These are phyloP conservation scores for Aplodontia rufa DNA, from an alignment of 2,113 vertebrate genomes.

Conservation along the genomic window DNA sequence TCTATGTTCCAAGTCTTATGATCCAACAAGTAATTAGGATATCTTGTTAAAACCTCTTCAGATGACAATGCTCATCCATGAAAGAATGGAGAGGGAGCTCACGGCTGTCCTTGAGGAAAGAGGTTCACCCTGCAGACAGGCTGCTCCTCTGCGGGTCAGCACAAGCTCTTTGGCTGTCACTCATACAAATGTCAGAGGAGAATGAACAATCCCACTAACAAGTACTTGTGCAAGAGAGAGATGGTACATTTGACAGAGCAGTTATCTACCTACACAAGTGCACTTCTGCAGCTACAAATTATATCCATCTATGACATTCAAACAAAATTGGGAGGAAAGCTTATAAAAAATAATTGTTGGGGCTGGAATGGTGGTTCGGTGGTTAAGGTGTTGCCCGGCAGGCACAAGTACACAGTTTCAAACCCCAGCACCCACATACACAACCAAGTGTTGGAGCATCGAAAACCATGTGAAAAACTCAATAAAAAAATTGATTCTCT, in stretches of 20 bases:
- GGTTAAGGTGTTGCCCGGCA: too few species aligned
- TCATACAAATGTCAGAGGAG: neutral
- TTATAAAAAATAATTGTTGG: too few species aligned
- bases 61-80: neutral
- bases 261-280: neutral
- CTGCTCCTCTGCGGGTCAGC: neutral
- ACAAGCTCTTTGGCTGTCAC: neutral
- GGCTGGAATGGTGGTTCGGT: too few species aligned
- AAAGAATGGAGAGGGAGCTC: neutral
- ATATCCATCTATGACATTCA: neutral
- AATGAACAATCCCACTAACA: neutral
- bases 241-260: neutral
- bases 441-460: too few species aligned
- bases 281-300: neutral
- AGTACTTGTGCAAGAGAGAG: neutral
- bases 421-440: too few species aligned
- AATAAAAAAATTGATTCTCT: too few species aligned
- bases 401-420: too few species aligned
- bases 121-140: neutral
- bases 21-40: too few species aligned
- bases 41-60: neutral
- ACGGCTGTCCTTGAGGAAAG: neutral
- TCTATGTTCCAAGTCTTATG: neutral
- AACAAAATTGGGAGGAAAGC: neutral
- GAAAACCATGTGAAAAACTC: too few species aligned